Evolutionary conservation across 2,113 vertebrate genomes (phyloP), one percentile per base, ranked within the genome.

Genomic region (Nettapus auritus): DNA sequence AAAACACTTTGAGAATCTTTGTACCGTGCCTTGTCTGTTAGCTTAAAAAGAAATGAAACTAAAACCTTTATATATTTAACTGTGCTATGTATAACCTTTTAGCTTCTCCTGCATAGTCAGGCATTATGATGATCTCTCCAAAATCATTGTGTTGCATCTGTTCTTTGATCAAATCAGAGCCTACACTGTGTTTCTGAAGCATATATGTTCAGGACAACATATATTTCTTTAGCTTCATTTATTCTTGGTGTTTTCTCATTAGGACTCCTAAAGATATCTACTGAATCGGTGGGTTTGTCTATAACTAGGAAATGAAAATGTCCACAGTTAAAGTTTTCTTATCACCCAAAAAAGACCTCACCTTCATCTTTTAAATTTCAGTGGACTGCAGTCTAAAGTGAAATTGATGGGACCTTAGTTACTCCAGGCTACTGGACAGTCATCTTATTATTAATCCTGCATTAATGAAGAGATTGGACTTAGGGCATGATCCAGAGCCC

Each of bases 401-500:
- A 86, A 86, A 81, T 59, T 93, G 7, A 26, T 0, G 0, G 68
- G 40, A 90, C 29, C 34, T 70, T 75, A 63, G 18, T 7, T 36
- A 80, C 90, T 64, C 34, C 67, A 85, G 33, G 46, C 52, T 83
- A 48, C 82, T 44, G 60, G 82, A 86, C 90, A 88, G 28, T 52
- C 75, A 23, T 33, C 75, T 48, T 80, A 4, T 50, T 70, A 67
- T 84, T 75, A 86, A 71, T 42, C 46, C 90, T 88, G 68, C 69
- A 48, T 67, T 90, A 86, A 82, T 64, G 95, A 96, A 94, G 95
- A 94, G 20, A 79, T 25, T 75, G 68, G 86, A 90, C 5, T 75
- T 93, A 94, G 86, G 95, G 86, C 90, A 94, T 97, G 95, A 97
- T 93, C 95, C 95, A 97, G 95, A 97, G 92, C 95, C 94, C 92